Base-by-base conservation (phyloP, 2,113 vertebrate genomes). In the Deroptyus accipitrinus region DNA sequence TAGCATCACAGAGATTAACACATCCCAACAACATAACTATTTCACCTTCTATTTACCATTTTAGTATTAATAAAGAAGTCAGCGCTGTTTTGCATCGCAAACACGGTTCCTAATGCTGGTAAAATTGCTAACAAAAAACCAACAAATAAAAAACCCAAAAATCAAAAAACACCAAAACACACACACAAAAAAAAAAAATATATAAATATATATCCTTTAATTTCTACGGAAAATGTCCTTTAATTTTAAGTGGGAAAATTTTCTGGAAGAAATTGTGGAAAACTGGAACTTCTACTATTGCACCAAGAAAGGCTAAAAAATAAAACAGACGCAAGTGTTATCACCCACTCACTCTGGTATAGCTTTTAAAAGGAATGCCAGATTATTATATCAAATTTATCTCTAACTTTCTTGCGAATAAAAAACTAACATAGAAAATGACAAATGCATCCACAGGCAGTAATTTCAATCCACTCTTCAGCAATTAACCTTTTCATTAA, bases 401-500 rank as follows among this genome's bases (percentile, higher is more conserved):
- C 44, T 86, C n/a, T 83, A 68, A 75, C 19, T 51, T 27, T 75
- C 31, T 77, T 35, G n/a, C 6, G 31, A 83, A 80, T 57, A 86
- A 72, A 64, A 75, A 64, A 18, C 15, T 73, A 76, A 81, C 12
- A 75, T 0, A 90, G 14, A 79, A 82, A 95, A 75, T 12, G 44
- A 90, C 54, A 96, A 92, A 94, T 62, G 49, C 86, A 77, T 83
- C 84, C 82, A 90, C 12, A 70, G 83, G 74, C 88, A 81, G 42
- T 13, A 25, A 86, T 39, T 95, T 88, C 37, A 97, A 96, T 90
- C 85, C 55, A 51, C 76, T 93, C 51, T 95, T 92, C 37, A 11
- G n/a, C 83, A 97, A 94, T 92, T 95, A 97, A 84, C 59, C 42
- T 97, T 85, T 63, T 66, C 88, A 92, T 61, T 96, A 97, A 77